phyloP scores from a whole-genome alignment of 2,888 invertebrate species.

The Tetanocera ferruginea region DNA sequence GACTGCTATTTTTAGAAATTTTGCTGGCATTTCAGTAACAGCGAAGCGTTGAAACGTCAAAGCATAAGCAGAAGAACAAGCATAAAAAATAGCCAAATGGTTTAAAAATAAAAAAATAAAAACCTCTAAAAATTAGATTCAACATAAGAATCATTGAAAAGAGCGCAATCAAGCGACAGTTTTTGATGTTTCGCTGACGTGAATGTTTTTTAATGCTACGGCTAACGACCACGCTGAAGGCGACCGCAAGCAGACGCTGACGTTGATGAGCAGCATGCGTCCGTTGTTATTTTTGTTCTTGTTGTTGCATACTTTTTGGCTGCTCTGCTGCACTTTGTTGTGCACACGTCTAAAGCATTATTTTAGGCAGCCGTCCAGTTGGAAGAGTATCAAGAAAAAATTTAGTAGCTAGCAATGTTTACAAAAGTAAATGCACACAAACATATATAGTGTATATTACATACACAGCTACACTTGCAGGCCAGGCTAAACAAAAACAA shows the following conservation, averaged over 20 bases:
- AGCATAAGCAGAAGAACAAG: not conserved
- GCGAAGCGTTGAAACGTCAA: not conserved
- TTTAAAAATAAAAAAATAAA: not conserved
- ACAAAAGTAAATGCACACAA: not conserved
- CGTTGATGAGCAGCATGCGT: slow-evolving; percentile 29
- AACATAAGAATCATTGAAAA: slow-evolving; percentile 18
- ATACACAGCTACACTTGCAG: too few species aligned
- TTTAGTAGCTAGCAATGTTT: not conserved
- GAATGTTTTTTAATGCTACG: slow-evolving; percentile 33
- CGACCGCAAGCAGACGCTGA: not conserved
- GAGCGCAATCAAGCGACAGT: slow-evolving; percentile 31
- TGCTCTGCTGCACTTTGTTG: not conserved
- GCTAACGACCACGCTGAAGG: slow-evolving; percentile 12
- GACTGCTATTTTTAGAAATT: slow-evolving; percentile 1
- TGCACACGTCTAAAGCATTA: slow-evolving; percentile 29
- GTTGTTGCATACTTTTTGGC: slow-evolving; percentile 36
- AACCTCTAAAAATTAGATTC: slow-evolving; percentile 14
- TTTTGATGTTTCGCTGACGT: slow-evolving; percentile 36
- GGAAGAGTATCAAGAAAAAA: slow-evolving; percentile 24
- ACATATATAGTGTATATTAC: too few species aligned
- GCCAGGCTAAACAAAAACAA: not conserved
- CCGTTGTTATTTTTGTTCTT: slow-evolving; percentile 8
- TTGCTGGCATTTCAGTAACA: not conserved
- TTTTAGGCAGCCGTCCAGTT: slow-evolving; percentile 43
- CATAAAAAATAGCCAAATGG: not conserved